phyloP scores from a whole-genome alignment of 2,113 vertebrate species.

The Catharus bicknelli region DNA sequence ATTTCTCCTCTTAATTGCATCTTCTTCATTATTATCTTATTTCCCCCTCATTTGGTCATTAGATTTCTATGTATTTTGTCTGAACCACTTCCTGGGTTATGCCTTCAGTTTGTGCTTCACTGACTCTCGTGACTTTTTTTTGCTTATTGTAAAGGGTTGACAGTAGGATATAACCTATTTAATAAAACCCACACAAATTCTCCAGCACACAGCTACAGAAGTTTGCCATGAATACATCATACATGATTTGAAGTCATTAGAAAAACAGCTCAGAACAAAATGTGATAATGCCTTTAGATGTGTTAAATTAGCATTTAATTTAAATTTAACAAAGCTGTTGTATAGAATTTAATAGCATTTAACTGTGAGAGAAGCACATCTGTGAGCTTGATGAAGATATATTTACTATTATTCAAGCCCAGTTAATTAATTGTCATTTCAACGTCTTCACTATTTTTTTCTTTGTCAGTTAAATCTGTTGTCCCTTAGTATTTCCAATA shows the following conservation, averaged over 20 bases:
- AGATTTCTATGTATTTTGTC: background rate
- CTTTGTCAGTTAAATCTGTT: background rate
- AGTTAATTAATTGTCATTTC: background rate
- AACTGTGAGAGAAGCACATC: background rate
- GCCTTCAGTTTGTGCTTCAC: constrained; percentile 4
- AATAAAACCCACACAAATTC: constrained; percentile 13
- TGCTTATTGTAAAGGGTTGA: background rate
- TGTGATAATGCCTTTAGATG: constrained; percentile 17
- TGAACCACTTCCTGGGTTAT: background rate
- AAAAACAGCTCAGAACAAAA: constrained; percentile 13
- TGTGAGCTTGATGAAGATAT: background rate
- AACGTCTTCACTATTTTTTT: background rate
- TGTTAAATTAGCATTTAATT: constrained; percentile 59
- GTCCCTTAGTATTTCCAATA: background rate
- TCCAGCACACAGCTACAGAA: constrained; percentile 15
- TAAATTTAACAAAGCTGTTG: constrained; percentile 40
- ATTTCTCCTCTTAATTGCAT: background rate
- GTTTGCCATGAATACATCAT: constrained; percentile 17
- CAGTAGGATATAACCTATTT: background rate
- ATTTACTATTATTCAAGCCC: background rate
- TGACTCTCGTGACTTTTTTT: background rate
- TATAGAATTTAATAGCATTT: constrained; percentile 10
- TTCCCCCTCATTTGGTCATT: background rate
- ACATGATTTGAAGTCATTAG: constrained; percentile 16
- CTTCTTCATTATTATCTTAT: background rate